Evolutionary conservation across 2,113 vertebrate species (phyloP).

Genomic region (Fulmarus glacialis): DNA sequence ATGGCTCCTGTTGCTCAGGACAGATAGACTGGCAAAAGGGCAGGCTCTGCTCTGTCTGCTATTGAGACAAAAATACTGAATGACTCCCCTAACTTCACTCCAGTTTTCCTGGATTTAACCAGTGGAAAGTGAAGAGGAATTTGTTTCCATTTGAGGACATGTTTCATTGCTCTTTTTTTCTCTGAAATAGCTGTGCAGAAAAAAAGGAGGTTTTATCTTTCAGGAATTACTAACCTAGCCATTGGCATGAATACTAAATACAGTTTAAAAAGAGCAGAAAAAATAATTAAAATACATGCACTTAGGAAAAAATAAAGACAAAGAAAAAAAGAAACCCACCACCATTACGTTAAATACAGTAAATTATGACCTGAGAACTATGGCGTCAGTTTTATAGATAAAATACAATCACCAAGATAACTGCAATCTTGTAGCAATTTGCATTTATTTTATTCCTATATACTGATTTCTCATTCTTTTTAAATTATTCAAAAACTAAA

Average conservation of each 20-base stretch:
- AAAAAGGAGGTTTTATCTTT: neutral
- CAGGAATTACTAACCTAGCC: neutral
- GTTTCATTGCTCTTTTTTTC: neutral
- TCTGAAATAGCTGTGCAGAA: neutral
- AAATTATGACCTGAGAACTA: neutral
- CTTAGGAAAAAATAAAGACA: neutral
- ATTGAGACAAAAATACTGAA: neutral
- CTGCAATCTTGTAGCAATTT: neutral
- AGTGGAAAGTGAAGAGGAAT: neutral
- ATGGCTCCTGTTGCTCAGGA: neutral
- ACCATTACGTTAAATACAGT: neutral
- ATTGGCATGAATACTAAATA: neutral
- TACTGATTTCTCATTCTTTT: neutral
- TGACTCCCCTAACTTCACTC: neutral
- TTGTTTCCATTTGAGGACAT: neutral
- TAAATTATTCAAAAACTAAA: neutral
- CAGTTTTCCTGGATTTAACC: neutral
- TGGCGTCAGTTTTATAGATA: neutral
- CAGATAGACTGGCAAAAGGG: neutral
- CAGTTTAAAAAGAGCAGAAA: neutral
- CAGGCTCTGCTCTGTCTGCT: neutral
- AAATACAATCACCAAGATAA: neutral
- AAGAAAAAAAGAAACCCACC: neutral
- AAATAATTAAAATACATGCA: neutral
- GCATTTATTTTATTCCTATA: neutral